Evolutionary conservation across 2,113 vertebrate genomes (phyloP).

Genomic region (Zosterops hypoxanthus): DNA sequence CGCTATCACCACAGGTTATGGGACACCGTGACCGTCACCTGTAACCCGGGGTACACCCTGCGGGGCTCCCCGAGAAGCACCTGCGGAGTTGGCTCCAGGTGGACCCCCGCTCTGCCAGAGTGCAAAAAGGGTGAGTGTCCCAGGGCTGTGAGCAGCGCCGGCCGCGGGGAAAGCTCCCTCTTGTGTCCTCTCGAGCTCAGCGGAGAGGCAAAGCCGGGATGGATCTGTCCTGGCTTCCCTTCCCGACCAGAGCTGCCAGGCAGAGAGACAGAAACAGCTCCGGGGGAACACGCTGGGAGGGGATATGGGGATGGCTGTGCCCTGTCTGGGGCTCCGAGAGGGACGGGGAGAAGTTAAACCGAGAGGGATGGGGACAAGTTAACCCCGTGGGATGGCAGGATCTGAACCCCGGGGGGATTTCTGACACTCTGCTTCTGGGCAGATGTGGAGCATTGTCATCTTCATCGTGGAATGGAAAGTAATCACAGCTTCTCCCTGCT

Average conservation of each 20-base stretch:
- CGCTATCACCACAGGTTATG: accelerated
- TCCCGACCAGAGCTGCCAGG: not conserved
- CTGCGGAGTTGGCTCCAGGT: not conserved
- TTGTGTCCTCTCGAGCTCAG: accelerated
- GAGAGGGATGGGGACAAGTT: not conserved
- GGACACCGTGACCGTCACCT: not conserved
- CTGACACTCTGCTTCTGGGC: not conserved
- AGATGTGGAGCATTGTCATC: not conserved
- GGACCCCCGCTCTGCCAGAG: not conserved
- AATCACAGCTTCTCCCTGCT: not conserved
- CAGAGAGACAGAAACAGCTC: not conserved
- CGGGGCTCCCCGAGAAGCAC: not conserved
- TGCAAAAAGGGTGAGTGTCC: slow-evolving; percentile 24
- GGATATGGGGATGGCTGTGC: not conserved
- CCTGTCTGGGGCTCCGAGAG: accelerated
- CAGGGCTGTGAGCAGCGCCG: accelerated
- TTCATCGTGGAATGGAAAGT: not conserved
- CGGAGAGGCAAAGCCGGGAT: not conserved
- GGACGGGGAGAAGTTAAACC: accelerated
- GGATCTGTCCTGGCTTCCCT: not conserved
- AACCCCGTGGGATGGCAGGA: accelerated
- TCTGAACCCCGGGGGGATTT: not conserved
- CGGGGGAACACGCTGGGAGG: not conserved
- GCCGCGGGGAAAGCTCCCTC: not conserved
- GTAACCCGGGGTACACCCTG: not conserved